Conservation (phyloP, 2,113 vertebrate species). For the Theropithecus gelada region DNA sequence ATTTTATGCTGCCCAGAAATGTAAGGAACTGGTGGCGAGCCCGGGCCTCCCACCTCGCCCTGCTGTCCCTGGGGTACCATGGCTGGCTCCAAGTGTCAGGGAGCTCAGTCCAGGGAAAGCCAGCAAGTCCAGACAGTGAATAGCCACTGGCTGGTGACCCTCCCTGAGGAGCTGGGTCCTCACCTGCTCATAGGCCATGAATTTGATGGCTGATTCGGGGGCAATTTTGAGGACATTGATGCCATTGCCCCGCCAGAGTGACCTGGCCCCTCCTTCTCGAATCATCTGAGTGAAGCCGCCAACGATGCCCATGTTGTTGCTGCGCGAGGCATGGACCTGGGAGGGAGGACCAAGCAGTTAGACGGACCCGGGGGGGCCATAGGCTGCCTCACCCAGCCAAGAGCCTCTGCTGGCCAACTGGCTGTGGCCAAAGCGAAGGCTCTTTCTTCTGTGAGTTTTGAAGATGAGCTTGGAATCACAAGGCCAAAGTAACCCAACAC, state of each 20-base stretch:
- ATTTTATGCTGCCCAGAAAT: background rate
- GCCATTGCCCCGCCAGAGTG: constrained; percentile 96
- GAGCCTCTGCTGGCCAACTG: background rate
- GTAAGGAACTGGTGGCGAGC: background rate
- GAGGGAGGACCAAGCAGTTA: background rate
- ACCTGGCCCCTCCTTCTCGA: constrained; percentile 91
- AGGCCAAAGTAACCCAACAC: background rate
- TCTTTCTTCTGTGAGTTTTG: background rate
- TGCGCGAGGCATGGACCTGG: constrained; percentile 95
- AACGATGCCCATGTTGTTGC: constrained; percentile 93
- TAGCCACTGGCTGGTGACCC: rapidly evolving
- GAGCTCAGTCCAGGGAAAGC: background rate
- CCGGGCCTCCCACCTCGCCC: background rate
- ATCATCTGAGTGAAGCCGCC: constrained; percentile 96
- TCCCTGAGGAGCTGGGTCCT: background rate
- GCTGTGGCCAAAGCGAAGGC: rapidly evolving
- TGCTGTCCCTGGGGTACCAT: background rate
- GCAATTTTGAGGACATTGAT: constrained; percentile 98
- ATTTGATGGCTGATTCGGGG: constrained; percentile 96
- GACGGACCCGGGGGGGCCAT: background rate
- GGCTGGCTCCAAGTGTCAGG: background rate
- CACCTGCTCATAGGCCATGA: constrained; percentile 99
- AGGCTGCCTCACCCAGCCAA: rapidly evolving
- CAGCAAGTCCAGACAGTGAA: no score
- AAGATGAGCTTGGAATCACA: background rate